Conservation (phyloP, 2,113 vertebrate species). For the Anguilla japonica region DNA sequence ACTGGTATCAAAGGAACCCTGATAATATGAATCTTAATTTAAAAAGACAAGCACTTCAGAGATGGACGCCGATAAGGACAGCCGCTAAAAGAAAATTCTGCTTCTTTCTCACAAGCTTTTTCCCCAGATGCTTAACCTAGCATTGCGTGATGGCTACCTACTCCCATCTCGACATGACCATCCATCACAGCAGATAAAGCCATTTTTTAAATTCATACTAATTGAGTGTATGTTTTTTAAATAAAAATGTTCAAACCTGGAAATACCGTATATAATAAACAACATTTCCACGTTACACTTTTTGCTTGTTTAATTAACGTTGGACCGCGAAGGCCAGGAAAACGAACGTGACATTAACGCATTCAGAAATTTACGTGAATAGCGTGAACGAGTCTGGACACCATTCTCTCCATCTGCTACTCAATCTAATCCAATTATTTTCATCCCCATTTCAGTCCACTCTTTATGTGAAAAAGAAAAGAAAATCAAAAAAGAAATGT, state of each 20-base stretch:
- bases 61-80: background rate
- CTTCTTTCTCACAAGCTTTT: background rate
- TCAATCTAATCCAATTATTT: background rate
- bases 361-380: background rate
- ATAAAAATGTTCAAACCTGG: background rate
- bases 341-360: background rate
- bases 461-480: background rate
- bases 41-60: background rate
- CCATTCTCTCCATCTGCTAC: background rate
- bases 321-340: background rate
- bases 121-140: background rate
- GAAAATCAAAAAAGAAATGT: background rate
- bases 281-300: background rate
- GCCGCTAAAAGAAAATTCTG: background rate
- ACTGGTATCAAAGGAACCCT: background rate
- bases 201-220: background rate
- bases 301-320: background rate
- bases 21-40: background rate
- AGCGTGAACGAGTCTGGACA: background rate
- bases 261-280: background rate
- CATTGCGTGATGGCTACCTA: background rate
- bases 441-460: background rate
- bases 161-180: background rate
- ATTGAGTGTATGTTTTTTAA: background rate
- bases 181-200: background rate